Evolutionary conservation across 2,888 invertebrate genomes (phyloP).

Genomic region (Tanaodytes sp.): DNA sequence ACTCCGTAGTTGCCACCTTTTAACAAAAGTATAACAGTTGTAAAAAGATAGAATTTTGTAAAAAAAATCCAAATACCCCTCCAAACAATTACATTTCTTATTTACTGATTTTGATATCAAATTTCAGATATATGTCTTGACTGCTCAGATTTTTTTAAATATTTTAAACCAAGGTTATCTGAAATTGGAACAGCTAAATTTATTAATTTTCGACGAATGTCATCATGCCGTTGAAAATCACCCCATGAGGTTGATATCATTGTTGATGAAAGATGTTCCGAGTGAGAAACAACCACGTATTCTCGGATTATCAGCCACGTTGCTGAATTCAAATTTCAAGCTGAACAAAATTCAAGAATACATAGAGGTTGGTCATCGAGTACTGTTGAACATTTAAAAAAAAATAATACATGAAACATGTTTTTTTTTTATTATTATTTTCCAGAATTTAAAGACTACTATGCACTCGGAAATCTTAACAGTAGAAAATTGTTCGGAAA

Average conservation of each 20-base stretch:
- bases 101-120: constrained; percentile 2
- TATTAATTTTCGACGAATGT: constrained; percentile 95
- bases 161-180: constrained; percentile 79
- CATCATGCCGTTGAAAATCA: constrained; percentile 89
- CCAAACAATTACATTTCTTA: no score
- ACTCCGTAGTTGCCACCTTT: no score
- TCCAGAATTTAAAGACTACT: constrained; percentile 79
- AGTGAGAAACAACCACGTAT: constrained; percentile 79
- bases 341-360: constrained; percentile 73
- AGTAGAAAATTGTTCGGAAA: constrained; percentile 76
- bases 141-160: constrained; percentile 86
- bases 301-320: constrained; percentile 90
- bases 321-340: constrained; percentile 83
- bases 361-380: no score
- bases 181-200: constrained; percentile 75
- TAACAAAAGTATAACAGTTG: no score
- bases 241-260: constrained; percentile 85
- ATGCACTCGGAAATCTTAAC: constrained; percentile 83
- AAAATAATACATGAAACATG: no score
- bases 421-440: no score
- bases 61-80: no score
- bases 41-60: no score
- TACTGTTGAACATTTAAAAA: no score
- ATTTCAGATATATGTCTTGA: constrained; percentile 84
- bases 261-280: constrained; percentile 75